phyloP scores from a whole-genome alignment of 1,140 invertebrate genomes.

The Macrotrachela quadricornifera region DNA sequence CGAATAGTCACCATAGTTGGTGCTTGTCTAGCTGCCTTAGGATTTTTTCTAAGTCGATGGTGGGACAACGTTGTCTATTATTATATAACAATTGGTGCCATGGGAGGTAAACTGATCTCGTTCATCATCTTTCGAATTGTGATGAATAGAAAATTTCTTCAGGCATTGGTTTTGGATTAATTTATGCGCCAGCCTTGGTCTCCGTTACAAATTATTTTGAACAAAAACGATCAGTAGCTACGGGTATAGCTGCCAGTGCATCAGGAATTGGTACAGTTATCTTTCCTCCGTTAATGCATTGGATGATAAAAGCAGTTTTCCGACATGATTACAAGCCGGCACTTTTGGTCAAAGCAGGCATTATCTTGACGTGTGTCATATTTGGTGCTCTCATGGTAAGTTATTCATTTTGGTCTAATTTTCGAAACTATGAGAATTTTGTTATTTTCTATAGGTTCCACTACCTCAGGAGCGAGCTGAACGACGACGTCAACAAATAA shows the following conservation, averaged over 20 bases:
- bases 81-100: slow-evolving; percentile 3
- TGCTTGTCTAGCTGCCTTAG: neutral
- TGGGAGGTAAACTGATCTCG: neutral
- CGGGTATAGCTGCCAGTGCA: slow-evolving; percentile 47
- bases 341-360: neutral
- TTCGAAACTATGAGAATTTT: no score
- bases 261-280: slow-evolving; percentile 24
- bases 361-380: neutral
- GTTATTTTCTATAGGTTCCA: no score
- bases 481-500: no score
- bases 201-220: slow-evolving; percentile 80
- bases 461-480: no score
- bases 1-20: slow-evolving; percentile 4
- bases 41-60: slow-evolving; percentile 1
- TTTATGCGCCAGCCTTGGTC: slow-evolving; percentile 71
- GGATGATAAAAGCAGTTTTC: slow-evolving; percentile 12
- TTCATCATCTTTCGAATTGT: neutral
- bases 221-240: slow-evolving; percentile 64
- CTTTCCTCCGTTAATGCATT: slow-evolving; percentile 15
- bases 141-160: no score
- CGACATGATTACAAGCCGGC: slow-evolving; percentile 18
- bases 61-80: neutral
- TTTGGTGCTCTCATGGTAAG: slow-evolving; percentile 1
- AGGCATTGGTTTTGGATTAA: slow-evolving; percentile 67
- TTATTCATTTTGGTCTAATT: neutral